Conservation (phyloP, 1,140 invertebrate genomes). For the Calliphora vicina region DNA sequence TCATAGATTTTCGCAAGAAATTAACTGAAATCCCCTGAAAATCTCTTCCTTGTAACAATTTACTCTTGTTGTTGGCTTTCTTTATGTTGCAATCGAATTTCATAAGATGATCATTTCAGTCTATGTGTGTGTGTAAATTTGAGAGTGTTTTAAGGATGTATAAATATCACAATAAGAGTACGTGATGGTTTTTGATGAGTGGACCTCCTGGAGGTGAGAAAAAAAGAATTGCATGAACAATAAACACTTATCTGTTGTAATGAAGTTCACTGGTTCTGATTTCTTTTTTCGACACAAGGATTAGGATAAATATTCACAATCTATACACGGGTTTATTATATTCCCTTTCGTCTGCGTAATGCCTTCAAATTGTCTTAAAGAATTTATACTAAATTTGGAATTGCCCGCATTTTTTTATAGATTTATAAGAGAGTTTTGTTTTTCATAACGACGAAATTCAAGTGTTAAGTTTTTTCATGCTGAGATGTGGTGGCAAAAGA, state of each 20-base stretch:
- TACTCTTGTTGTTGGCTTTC: not conserved
- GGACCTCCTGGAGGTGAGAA: constrained; percentile 42
- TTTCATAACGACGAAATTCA: constrained; percentile 9
- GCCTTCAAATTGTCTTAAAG: not conserved
- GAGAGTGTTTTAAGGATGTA: not conserved
- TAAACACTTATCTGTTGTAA: constrained; percentile 25
- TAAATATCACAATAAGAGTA: constrained; percentile 29
- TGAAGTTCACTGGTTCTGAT: not conserved
- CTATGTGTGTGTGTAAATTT: not conserved
- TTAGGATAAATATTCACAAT: not conserved
- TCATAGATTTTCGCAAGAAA: not conserved
- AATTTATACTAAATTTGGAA: not conserved
- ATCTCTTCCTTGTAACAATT: not conserved
- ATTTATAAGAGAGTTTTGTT: not conserved
- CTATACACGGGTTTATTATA: constrained; percentile 9
- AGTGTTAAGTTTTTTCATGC: not conserved
- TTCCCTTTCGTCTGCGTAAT: not conserved
- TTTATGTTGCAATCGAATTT: not conserved
- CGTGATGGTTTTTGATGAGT: constrained; percentile 40
- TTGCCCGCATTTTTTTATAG: constrained; percentile 7
- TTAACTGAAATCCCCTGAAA: not conserved
- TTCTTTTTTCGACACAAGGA: not conserved
- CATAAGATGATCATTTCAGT: not conserved
- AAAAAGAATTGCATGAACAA: constrained; percentile 16
- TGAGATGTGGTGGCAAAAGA: not conserved